Base-by-base conservation (phyloP, 2,113 vertebrate genomes). In the Sula dactylatra region DNA sequence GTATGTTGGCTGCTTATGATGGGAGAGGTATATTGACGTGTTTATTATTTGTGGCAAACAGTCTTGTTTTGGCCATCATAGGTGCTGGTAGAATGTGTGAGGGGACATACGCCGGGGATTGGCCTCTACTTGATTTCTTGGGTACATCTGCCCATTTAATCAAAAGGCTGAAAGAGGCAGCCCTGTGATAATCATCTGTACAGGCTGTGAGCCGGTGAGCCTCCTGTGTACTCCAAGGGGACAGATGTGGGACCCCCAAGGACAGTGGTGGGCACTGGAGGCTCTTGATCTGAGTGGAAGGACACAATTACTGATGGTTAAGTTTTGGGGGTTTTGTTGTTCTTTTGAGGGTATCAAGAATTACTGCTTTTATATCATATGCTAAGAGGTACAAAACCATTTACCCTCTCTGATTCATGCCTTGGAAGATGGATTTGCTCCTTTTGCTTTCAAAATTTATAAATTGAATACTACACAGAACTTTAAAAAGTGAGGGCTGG, bases 231-330 rank as follows among this genome's bases (percentile, higher is more conserved):
- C 16, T 45, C 67, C 45, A 52, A 7, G 18, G 56, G 54, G 17
- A 34, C 49, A 44, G 64, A 29, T 9, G 0, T 16, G 27, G 49
- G 62, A 66, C 47, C 19, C 25, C 12, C 27, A 65, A 16, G 55
- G 36, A 42, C 42, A n/a, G 31, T 16, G 4, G 7, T 36, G 20
- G 10, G 32, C 0, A 0, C 11, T 73, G 32, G 45, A 86, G 27
- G 52, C 14, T 50, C 29, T 66, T 80, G 70, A 11, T 72, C 85
- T 90, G 40, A 19, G 26, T 49, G 29, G 55, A 59, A 59, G 42
- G 47, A 49, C 13, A 7, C 7, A 27, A 6, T 27, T 70, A 32
- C 25, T 13, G 11, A 16, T 58, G 19, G 16, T 17, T 55, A 29
- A 70, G 7, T 42, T 86, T 31, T 24, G 50, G 13, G 7, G 5